These are phyloP conservation scores for Pachydiplax longipennis DNA, from an alignment of 2,888 invertebrate species.

Conservation along the genomic window DNA sequence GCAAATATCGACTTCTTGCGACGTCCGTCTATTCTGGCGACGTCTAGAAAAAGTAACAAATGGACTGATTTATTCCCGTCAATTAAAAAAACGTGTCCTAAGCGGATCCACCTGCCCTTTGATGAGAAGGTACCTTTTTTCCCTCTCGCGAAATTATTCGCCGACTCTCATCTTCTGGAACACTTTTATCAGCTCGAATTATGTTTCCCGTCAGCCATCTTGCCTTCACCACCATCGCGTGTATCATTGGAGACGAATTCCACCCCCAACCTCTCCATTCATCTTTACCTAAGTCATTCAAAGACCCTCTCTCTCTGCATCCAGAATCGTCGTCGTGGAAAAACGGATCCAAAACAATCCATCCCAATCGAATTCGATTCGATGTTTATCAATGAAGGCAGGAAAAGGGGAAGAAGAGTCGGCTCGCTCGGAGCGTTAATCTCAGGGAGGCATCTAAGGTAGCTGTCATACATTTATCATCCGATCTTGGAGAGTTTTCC, in stretches of 20 bases:
- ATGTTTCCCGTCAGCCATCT: not conserved
- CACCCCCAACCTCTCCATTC: not conserved
- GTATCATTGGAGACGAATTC: not conserved
- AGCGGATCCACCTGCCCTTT: no score
- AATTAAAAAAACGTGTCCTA: no score
- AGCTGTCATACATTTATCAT: not conserved
- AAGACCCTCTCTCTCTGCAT: not conserved
- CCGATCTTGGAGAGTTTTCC: not conserved
- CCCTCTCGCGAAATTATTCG: not conserved
- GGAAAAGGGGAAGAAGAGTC: not conserved
- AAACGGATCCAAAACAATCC: not conserved
- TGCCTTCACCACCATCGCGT: not conserved
- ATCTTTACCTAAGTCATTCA: not conserved
- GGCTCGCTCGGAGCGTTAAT: not conserved
- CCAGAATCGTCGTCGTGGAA: not conserved
- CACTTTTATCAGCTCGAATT: not conserved
- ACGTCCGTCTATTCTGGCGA: no score
- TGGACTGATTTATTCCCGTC: no score
- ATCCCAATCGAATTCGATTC: not conserved
- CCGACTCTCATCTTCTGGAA: not conserved
- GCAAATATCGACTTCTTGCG: no score
- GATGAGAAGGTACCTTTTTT: not conserved
- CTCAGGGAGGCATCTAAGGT: not conserved
- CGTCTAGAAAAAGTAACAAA: no score
- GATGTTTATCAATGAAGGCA: not conserved